Conservation (phyloP, 2,888 invertebrate genomes). For the Tipula vernalis region DNA sequence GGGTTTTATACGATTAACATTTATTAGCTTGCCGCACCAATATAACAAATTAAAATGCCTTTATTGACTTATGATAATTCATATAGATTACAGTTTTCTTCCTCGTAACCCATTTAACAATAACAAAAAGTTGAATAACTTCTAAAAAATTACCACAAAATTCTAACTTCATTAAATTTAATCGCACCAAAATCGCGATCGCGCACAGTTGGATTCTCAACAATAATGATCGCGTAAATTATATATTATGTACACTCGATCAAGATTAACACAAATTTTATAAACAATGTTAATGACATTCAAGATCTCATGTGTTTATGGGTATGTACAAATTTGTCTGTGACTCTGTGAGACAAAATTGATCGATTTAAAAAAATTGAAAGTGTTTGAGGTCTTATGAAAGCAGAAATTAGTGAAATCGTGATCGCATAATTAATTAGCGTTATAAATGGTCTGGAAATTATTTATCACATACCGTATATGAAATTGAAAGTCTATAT, state of each 20-base stretch:
- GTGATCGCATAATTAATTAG: not conserved
- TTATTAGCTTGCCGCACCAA: too few relatives aligned
- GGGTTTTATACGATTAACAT: not conserved
- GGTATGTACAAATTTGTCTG: too few relatives aligned
- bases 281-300: not conserved
- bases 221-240: not conserved
- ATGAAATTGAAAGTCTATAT: not conserved
- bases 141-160: not conserved
- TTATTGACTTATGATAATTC: not conserved
- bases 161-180: not conserved
- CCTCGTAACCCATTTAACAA: not conserved
- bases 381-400: not conserved
- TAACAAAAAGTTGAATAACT: not conserved
- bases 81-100: too few relatives aligned
- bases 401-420: not conserved
- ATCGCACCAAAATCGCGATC: not conserved
- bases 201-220: not conserved
- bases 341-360: not conserved
- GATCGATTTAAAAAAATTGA: not conserved
- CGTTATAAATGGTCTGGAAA: not conserved
- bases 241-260: not conserved
- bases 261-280: not conserved
- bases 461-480: not conserved
- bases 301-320: not conserved
- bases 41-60: too few relatives aligned